Conservation (phyloP, 2,888 invertebrate species). For the Parnassius mnemosyne region DNA sequence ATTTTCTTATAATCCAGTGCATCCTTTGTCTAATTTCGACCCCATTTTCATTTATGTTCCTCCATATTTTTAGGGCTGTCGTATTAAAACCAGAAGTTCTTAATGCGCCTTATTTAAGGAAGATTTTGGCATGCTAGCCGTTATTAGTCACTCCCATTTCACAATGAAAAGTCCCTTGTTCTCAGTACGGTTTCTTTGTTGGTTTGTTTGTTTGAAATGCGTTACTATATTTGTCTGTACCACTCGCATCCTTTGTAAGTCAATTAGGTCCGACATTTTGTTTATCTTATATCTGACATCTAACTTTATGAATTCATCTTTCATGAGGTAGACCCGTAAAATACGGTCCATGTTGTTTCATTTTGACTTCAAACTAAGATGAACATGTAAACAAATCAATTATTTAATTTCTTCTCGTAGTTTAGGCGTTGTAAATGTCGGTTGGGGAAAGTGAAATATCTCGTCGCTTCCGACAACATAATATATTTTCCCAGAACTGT, state of each 20-base stretch:
- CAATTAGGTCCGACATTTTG: slow-evolving; percentile 4
- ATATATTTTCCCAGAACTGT: no score
- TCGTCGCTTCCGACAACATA: no score
- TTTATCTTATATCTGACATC: not conserved
- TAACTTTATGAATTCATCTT: no score
- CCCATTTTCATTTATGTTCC: slow-evolving; percentile 10
- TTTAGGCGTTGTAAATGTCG: no score
- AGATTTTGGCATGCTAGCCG: not conserved
- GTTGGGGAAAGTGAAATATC: no score
- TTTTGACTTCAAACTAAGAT: no score
- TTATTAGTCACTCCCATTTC: slow-evolving; percentile 6
- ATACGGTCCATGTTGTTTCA: no score
- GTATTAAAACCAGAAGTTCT: slow-evolving; percentile 1
- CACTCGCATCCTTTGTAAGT: slow-evolving; percentile 7
- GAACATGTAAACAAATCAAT: no score
- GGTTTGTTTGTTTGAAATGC: slow-evolving; percentile 10
- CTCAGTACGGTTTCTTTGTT: slow-evolving; percentile 10
- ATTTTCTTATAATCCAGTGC: not conserved
- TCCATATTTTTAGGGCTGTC: not conserved
- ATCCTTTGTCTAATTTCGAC: slow-evolving; percentile 10
- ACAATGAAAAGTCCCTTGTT: slow-evolving; percentile 2
- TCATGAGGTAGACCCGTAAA: no score
- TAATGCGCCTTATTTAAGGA: not conserved
- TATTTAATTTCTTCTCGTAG: no score
- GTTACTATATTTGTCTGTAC: slow-evolving; percentile 7